phyloP scores from a whole-genome alignment of 2,113 vertebrate genomes.

The Tetraodon nigroviridis region DNA sequence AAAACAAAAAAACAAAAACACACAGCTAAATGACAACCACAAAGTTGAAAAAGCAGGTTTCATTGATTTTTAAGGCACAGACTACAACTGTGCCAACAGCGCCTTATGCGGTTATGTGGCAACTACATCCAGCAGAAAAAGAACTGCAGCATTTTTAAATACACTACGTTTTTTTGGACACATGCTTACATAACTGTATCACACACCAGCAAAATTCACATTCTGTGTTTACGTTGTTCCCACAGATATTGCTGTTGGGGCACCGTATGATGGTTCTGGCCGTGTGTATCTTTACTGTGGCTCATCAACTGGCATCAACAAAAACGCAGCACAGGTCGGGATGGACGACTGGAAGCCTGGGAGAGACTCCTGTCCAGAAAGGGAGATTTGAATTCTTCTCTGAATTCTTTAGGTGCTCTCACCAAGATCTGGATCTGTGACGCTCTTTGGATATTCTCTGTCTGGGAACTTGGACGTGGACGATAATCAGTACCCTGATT shows the following conservation, averaged over 20 bases:
- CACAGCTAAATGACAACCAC: background rate
- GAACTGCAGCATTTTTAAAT: background rate
- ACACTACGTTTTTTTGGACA: background rate
- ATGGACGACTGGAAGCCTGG: background rate
- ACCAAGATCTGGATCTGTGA: constrained; percentile 58
- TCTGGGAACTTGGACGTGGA: constrained; percentile 94
- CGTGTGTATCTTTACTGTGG: constrained; percentile 87
- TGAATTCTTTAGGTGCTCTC: constrained; percentile 72
- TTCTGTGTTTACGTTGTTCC: no score
- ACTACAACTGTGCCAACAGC: background rate
- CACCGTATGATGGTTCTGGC: constrained; percentile 82
- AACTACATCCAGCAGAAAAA: background rate
- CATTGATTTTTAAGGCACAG: background rate
- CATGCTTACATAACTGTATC: background rate
- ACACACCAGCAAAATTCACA: no score
- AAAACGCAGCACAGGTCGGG: constrained; percentile 80
- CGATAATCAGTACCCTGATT: constrained; percentile 85
- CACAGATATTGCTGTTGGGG: constrained; percentile 88
- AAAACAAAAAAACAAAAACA: background rate
- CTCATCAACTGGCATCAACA: constrained; percentile 75
- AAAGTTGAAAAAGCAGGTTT: background rate
- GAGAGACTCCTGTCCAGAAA: background rate
- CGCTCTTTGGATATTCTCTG: constrained; percentile 89
- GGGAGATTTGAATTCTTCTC: background rate
- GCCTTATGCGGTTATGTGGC: background rate